Conservation (phyloP, 2,113 vertebrate genomes). For the Sinocyclocheilus grahami region DNA sequence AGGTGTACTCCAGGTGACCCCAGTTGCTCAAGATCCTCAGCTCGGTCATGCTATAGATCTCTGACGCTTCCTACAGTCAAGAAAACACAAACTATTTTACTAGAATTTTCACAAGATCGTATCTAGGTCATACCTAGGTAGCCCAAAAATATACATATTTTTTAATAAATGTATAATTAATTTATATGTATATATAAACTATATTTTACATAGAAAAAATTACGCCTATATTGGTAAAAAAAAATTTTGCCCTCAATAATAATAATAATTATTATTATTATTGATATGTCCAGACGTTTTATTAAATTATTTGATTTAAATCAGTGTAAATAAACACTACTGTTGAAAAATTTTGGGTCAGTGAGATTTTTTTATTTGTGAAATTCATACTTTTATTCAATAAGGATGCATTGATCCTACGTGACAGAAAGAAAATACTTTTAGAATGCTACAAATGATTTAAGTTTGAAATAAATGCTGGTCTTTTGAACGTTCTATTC, state of each 20-base stretch:
- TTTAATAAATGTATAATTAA: too few relatives aligned
- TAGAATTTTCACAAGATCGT: background rate
- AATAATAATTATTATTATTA: background rate
- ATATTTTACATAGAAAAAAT: background rate
- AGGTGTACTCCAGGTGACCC: slow-evolving; percentile 94
- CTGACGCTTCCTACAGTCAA: slow-evolving; percentile 15
- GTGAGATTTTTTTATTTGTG: too few relatives aligned
- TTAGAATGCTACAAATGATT: too few relatives aligned
- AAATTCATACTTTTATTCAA: too few relatives aligned
- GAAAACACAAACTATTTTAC: background rate
- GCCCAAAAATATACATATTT: too few relatives aligned
- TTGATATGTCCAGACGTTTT: background rate
- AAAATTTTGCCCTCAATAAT: background rate
- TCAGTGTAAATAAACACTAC: background rate
- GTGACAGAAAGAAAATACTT: too few relatives aligned
- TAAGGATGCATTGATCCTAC: too few relatives aligned
- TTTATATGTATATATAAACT: background rate
- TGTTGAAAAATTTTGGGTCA: too few relatives aligned
- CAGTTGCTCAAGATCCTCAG: slow-evolving; percentile 90
- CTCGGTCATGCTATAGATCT: slow-evolving; percentile 76
- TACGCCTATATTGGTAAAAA: background rate
- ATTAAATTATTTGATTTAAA: background rate
- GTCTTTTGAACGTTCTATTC: too few relatives aligned
- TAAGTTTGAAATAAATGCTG: too few relatives aligned
- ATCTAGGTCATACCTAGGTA: background rate